These are phyloP conservation scores for Hyperoodon ampullatus DNA, from an alignment of 2,113 vertebrate genomes.

Conservation along the genomic window DNA sequence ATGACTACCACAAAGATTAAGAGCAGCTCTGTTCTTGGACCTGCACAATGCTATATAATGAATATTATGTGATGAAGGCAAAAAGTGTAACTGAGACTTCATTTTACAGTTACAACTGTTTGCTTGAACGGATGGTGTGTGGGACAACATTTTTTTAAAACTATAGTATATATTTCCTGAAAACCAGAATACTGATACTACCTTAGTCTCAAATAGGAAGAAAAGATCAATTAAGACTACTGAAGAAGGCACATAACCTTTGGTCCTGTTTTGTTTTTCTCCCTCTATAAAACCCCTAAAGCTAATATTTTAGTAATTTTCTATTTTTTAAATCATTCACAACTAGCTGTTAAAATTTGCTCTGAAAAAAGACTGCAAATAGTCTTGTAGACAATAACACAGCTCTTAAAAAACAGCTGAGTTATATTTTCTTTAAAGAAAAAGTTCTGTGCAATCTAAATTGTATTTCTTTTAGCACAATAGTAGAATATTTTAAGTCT, in stretches of 20 bases:
- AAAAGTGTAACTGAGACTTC: slow-evolving; percentile 68
- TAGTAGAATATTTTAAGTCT: slow-evolving; percentile 74
- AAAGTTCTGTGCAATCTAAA: slow-evolving; percentile 74
- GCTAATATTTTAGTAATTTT: slow-evolving; percentile 73
- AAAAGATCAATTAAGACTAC: slow-evolving; percentile 81
- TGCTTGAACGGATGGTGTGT: slow-evolving; percentile 59
- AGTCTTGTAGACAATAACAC: slow-evolving; percentile 70
- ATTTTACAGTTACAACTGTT: slow-evolving; percentile 68
- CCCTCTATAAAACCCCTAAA: slow-evolving; percentile 79
- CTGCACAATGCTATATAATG: slow-evolving; percentile 48
- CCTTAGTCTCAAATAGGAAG: slow-evolving; percentile 79
- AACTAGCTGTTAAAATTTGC: slow-evolving; percentile 75
- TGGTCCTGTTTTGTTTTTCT: slow-evolving; percentile 87
- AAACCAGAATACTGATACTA: slow-evolving; percentile 71
- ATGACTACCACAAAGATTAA: slow-evolving; percentile 8
- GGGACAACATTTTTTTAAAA: slow-evolving; percentile 75
- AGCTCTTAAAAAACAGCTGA: slow-evolving; percentile 70
- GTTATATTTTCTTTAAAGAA: slow-evolving; percentile 69
- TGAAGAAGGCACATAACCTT: slow-evolving; percentile 92
- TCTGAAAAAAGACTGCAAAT: slow-evolving; percentile 78
- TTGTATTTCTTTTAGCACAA: slow-evolving; percentile 65
- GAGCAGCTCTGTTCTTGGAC: slow-evolving; percentile 68
- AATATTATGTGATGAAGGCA: slow-evolving; percentile 63
- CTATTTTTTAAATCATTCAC: slow-evolving; percentile 73
- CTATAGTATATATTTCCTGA: slow-evolving; percentile 68